Evolutionary conservation across 2,113 vertebrate genomes (phyloP).

Genomic region (Garra rufa): DNA sequence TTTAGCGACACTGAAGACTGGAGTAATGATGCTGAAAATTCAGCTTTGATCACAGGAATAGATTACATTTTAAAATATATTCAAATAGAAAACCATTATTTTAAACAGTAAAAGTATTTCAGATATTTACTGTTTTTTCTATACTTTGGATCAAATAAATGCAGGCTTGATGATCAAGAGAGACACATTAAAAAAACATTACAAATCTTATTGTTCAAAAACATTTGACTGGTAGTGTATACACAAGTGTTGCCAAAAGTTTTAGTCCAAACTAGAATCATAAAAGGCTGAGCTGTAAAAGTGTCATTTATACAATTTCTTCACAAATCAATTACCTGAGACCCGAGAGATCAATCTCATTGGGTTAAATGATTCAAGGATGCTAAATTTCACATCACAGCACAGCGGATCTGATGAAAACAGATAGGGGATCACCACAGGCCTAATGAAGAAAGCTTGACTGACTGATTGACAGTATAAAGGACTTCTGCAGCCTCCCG

Average conservation of each 20-base stretch:
- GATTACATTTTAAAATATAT: no score
- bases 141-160: no score
- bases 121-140: no score
- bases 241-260: neutral
- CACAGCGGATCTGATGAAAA: neutral
- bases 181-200: no score
- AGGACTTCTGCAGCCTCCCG: neutral
- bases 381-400: neutral
- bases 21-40: no score
- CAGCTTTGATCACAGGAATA: no score
- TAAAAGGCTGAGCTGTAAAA: neutral
- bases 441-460: conserved; percentile 25
- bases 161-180: no score
- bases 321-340: conserved; percentile 4
- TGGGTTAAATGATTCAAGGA: conserved; percentile 9
- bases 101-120: no score
- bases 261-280: neutral
- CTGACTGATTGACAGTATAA: conserved; percentile 23
- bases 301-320: neutral
- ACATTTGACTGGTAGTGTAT: no score
- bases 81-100: no score
- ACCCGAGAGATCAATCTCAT: neutral
- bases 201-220: no score
- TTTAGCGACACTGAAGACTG: no score
- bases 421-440: neutral